phyloP scores from a whole-genome alignment of 2,797 vertebrate genomes.

The Neopelma chrysocephalum region DNA sequence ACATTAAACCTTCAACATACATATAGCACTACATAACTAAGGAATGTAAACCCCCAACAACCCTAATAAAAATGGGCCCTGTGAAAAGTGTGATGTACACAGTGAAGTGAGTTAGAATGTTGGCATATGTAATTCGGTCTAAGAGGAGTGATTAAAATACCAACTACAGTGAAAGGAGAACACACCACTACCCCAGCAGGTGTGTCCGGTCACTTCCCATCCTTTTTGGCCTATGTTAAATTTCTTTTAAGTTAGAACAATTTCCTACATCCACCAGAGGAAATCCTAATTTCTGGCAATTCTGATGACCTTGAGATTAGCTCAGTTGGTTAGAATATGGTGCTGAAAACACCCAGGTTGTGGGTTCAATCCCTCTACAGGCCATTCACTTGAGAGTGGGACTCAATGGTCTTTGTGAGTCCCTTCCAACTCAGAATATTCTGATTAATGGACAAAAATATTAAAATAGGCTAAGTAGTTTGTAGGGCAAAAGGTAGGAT shows the following conservation, averaged over 20 bases:
- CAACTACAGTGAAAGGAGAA: background rate
- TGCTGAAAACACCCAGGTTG: too few relatives aligned
- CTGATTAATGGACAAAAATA: background rate
- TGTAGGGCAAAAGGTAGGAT: background rate
- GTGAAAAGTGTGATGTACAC: background rate
- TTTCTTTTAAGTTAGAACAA: background rate
- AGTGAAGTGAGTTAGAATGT: background rate
- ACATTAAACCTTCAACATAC: background rate
- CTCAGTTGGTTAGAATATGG: too few relatives aligned
- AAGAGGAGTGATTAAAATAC: background rate
- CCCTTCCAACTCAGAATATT: too few relatives aligned
- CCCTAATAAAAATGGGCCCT: background rate
- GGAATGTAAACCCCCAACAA: background rate
- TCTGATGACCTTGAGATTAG: background rate
- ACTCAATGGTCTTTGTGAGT: too few relatives aligned
- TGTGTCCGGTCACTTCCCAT: fast-evolving
- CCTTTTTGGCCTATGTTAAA: background rate
- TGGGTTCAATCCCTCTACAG: too few relatives aligned
- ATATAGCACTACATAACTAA: background rate
- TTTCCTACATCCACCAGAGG: too few relatives aligned
- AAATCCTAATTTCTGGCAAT: background rate
- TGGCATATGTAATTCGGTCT: background rate
- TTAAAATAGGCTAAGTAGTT: background rate
- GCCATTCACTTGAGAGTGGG: too few relatives aligned
- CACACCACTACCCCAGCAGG: background rate